A percentile compares a stretch with the other conserved stretches of the same genome.
These are phyloP conservation scores for Quiscalus mexicanus DNA, from an alignment of 2,113 vertebrate genomes.

Conservation along the genomic window DNA sequence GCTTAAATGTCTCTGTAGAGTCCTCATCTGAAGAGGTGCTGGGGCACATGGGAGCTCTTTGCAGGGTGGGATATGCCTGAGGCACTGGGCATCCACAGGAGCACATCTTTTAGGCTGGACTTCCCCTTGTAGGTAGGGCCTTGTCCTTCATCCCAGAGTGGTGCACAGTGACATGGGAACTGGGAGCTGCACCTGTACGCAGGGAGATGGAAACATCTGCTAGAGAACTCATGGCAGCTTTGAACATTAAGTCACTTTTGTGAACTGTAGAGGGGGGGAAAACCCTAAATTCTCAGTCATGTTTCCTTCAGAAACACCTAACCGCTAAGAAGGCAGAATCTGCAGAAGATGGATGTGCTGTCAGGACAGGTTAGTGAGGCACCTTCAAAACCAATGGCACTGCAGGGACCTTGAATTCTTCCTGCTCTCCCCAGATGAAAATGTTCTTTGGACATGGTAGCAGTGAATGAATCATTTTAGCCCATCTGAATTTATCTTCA, in stretches of 20 bases:
- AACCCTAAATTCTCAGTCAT: not conserved
- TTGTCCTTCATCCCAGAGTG: not conserved
- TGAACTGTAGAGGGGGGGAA: not conserved
- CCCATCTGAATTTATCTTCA: not conserved
- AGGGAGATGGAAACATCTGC: not conserved
- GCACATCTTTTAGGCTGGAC: not conserved
- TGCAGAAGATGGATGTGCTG: not conserved
- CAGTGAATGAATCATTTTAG: not conserved
- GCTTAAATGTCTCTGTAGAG: not conserved
- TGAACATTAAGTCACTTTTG: not conserved
- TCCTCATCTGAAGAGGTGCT: not conserved
- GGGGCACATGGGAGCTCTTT: not conserved
- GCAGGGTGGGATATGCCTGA: not conserved
- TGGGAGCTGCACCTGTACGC: not conserved
- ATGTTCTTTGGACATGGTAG: not conserved
- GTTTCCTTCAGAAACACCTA: not conserved
- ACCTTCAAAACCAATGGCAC: rapidly evolving
- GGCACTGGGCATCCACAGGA: rapidly evolving
- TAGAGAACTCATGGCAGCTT: not conserved
- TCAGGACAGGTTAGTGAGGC: not conserved
- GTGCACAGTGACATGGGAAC: not conserved
- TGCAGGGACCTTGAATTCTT: not conserved
- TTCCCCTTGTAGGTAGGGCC: not conserved
- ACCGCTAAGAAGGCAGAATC: not conserved
- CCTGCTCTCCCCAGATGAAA: not conserved